Base-by-base conservation (phyloP, 2,888 invertebrate genomes). In the Tineola bisselliella region DNA sequence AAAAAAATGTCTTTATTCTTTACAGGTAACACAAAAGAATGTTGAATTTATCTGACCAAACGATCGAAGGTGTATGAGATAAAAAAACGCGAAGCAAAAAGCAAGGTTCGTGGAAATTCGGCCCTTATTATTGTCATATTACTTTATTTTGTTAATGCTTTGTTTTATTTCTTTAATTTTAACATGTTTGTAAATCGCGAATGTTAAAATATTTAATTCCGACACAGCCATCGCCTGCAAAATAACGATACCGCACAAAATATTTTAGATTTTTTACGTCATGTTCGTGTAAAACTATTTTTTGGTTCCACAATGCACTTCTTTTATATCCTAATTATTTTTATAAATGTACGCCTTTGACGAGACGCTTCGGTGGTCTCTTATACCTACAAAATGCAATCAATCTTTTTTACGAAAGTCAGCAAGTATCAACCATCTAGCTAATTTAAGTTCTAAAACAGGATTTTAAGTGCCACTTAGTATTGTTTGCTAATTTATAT, bases 11-110 rank as follows among this genome's bases (percentile, higher is more conserved):
- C n/a, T 54, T 58, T 58, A 33, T 33, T 58, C 33, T 31, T 58
- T 58, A n/a, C 58, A 58, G 58, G 58, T 58, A 58, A 58, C 33
- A 58, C 31, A 58, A 58, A 33, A 15, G 33, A 17, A 33, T 18
- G 54, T 58, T 58, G 31, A 13, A 58, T 33, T 56, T 58, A 58
- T 58, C 33, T 1, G 58, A 11, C 12, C 19, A 15, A n/a, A 19
- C 58, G 33, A 58, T 58, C 58, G 30, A 33, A 56, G 56, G 25
- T 19, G 19, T 30, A 13, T 56, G 56, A 25, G 25, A 56, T 18
- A 30, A 58, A 58, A 57, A 58, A n/a, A 15, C n/a, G 33, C 10
- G 33, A 31, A 33, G 17, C 33, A 33, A 58, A 18, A 18, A n/a
- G 17, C 13, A 13, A 58, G 56, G 58, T 58, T 58, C 58, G 58